Conservation (phyloP, 2,113 vertebrate species). For the Phylloscopus trochiloides region DNA sequence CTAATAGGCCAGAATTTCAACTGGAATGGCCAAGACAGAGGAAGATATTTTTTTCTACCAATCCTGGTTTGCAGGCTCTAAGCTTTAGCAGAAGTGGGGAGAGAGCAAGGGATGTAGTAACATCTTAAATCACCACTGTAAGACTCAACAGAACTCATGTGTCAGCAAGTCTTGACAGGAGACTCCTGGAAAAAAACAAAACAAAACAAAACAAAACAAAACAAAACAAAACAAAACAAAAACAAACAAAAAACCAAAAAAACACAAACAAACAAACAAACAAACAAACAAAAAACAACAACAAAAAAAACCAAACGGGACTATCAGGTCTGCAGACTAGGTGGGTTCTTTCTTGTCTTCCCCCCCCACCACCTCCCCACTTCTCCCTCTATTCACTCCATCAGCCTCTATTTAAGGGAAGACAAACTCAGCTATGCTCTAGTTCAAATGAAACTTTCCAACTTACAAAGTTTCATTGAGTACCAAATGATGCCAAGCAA, state of each 20-base stretch:
- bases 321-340: background rate
- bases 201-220: background rate
- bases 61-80: background rate
- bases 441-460: conserved; percentile 46
- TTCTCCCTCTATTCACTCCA: conserved; percentile 1
- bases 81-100: background rate
- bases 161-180: conserved; percentile 28
- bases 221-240: background rate
- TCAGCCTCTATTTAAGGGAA: conserved; percentile 21
- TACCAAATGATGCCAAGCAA: conserved; percentile 50
- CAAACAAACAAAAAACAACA: background rate
- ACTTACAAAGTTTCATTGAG: conserved; percentile 39
- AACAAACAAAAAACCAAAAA: background rate
- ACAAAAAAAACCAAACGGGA: background rate
- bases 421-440: conserved; percentile 12
- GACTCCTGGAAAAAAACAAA: background rate
- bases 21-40: background rate
- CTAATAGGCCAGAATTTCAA: background rate
- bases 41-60: background rate
- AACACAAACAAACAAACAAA: background rate
- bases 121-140: background rate
- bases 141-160: background rate
- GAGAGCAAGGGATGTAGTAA: background rate
- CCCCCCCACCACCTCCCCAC: background rate
- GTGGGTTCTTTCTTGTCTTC: background rate